Evolutionary conservation across 2,797 vertebrate genomes (phyloP), one percentile per base, ranked within the genome.

Genomic region (Menidia menidia): DNA sequence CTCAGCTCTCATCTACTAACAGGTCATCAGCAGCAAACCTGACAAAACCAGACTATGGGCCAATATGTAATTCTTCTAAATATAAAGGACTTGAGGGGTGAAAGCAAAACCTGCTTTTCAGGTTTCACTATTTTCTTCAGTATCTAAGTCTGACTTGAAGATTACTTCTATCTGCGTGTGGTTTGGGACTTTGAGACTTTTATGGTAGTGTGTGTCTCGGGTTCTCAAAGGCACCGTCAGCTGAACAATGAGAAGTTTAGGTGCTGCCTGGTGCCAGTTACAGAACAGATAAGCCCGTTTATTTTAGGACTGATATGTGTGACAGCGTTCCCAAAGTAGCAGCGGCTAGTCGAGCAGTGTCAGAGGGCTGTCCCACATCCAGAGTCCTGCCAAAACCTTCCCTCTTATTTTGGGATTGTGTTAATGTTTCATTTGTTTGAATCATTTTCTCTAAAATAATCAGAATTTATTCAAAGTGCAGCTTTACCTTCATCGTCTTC

Each of bases 281-380:
- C 73, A 53, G 39, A 72, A 64, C 65, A 69, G 75, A 92, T 88
- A 86, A 87, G 75, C 83, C 3, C 0, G 44, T 71, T 88, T 92
- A 93, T 93, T 93, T 89, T 68, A 71, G 80, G 85, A 64, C 59
- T 50, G 68, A 68, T 62, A 75, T 73, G 84, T 66, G 65, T 61
- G 73, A 78, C 79, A 14, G 44, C 18, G 72, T 41, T 62, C 31
- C 64, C 32, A 44, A 58, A 35, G 64, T 10, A 60, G 60, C 71
- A 63, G 14, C 47, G 54, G 43, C 19, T 1, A 32, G 45, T 6
- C 4, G 1, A 52, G 57, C 69, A 55, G 50, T n/a, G 56, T 62
- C 59, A 77, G 9, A 41, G 32, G 25, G 56, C 60, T 16, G 0
- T 12, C 52, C 45, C 0, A 1, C 18, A 43, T 42, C 52, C 25